Evolutionary conservation across 2,113 vertebrate genomes (phyloP), one percentile per base, ranked within the genome.

Genomic region (Recurvirostra avosetta): DNA sequence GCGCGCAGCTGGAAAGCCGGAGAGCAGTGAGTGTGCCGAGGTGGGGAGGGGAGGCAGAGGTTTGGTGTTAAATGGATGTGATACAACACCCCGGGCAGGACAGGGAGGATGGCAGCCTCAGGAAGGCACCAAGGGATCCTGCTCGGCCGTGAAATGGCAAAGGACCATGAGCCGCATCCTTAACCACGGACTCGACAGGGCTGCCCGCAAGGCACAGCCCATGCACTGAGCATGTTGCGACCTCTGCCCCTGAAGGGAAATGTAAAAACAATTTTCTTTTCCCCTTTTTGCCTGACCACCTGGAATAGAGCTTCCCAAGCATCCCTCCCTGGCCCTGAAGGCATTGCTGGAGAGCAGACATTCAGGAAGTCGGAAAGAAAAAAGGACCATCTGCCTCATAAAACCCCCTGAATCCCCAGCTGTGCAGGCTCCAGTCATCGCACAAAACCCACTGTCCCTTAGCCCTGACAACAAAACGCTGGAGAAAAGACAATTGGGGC

Each of bases 191-290:
- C 22, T 41, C 2, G 4, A 20, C 27, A 53, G 49, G 41, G 47
- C 38, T 83, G 26, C 34, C 67, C 61, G 43, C 32, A 21, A 58
- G 52, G 67, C 22, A 49, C 32, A 72, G 36, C n/a, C 41, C 0
- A 0, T 43, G 76, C 15, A 16, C 15, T 32, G 9, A 12, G 52
- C 17, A 5, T 0, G 0, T 72, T 67, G 22, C 15, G 26, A 32
- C 23, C 45, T 70, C 55, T 66, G 4, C 26, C 68, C 26, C 30
- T 47, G 45, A 66, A 41, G 15, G 27, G 21, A 87, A 65, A 59
- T 25, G 17, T 14, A 62, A 25, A 56, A 65, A 6, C 23, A 22
- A 18, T 52, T 86, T 90, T 45, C 32, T 92, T 77, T 74, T 9
- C 36, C 26, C 19, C 11, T 63, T 23, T 74, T 32, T 62, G 29